These are phyloP conservation scores for Drosophila rubida DNA, from an alignment of 2,888 invertebrate species.

Conservation along the genomic window DNA sequence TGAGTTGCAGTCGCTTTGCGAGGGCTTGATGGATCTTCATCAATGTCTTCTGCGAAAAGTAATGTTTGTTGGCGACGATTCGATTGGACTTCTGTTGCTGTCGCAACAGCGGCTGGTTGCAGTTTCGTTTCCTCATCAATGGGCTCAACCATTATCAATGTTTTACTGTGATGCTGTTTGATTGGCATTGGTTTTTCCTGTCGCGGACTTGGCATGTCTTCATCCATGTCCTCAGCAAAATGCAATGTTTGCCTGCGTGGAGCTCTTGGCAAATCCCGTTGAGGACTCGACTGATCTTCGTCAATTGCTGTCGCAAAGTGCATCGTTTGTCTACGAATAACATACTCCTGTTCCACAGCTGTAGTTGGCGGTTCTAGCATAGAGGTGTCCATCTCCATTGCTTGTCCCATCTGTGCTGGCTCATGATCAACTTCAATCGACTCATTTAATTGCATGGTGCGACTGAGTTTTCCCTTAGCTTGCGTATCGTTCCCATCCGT, in stretches of 20 bases:
- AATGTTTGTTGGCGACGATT: constrained; percentile 4
- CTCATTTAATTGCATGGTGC: constrained; percentile 28
- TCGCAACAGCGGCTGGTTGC: neutral
- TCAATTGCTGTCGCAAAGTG: constrained; percentile 19
- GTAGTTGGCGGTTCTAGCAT: neutral
- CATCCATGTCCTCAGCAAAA: constrained; percentile 25
- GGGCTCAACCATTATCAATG: neutral
- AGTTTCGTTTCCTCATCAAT: neutral
- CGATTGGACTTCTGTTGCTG: neutral
- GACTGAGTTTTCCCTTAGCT: neutral
- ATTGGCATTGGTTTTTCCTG: neutral
- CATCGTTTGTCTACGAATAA: constrained; percentile 15
- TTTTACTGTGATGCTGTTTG: neutral
- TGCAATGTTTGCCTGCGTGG: constrained; percentile 20
- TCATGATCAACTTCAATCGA: constrained; percentile 18
- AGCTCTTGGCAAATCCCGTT: neutral
- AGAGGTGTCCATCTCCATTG: constrained; percentile 22
- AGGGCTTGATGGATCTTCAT: constrained; percentile 14
- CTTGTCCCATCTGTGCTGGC: constrained; percentile 7
- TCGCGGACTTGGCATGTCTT: constrained; percentile 3
- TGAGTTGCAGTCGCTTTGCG: neutral
- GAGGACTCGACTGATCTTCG: constrained; percentile 7
- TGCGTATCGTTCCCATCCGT: constrained; percentile 11
- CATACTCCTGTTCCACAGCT: neutral
- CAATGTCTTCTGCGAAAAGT: constrained; percentile 17